Evolutionary conservation across 1,140 invertebrate species (phyloP).

Genomic region (Helicorthomorpha holstii): DNA sequence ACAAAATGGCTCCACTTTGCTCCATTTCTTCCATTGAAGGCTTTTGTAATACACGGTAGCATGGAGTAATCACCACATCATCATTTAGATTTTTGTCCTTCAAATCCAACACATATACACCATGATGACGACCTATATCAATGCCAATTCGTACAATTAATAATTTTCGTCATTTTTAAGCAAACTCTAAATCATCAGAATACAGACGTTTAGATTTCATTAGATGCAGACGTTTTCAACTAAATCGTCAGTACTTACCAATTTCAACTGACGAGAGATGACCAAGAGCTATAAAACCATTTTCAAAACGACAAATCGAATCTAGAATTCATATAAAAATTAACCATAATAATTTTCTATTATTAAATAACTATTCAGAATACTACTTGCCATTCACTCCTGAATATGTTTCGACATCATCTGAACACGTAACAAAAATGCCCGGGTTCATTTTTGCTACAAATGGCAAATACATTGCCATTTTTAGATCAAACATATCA

Average conservation of each 20-base stretch:
- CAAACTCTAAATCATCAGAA: too few relatives aligned
- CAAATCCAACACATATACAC: constrained; percentile 27
- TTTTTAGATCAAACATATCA: constrained; percentile 28
- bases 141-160: neutral
- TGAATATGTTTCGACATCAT: constrained; percentile 28
- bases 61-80: constrained; percentile 16
- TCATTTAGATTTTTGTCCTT: neutral
- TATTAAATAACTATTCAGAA: neutral
- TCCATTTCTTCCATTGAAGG: constrained; percentile 24
- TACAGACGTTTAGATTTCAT: too few relatives aligned
- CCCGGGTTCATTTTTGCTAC: constrained; percentile 26
- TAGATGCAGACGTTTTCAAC: too few relatives aligned
- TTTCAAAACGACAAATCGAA: constrained; percentile 18
- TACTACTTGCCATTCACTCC: neutral
- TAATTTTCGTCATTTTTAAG: too few relatives aligned
- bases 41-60: constrained; percentile 29
- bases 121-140: constrained; percentile 18
- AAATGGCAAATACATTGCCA: constrained; percentile 29
- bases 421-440: constrained; percentile 29
- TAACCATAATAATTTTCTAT: neutral
- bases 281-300: constrained; percentile 28
- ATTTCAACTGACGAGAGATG: constrained; percentile 27
- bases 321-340: constrained; percentile 6
- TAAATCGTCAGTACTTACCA: constrained; percentile 8
- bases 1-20: constrained; percentile 21